Percentiles rank a stretch among this genome's conserved stretches.
These are phyloP conservation scores for Crotalus horridus DNA, from an alignment of 2,113 vertebrate genomes.

Conservation along the genomic window DNA sequence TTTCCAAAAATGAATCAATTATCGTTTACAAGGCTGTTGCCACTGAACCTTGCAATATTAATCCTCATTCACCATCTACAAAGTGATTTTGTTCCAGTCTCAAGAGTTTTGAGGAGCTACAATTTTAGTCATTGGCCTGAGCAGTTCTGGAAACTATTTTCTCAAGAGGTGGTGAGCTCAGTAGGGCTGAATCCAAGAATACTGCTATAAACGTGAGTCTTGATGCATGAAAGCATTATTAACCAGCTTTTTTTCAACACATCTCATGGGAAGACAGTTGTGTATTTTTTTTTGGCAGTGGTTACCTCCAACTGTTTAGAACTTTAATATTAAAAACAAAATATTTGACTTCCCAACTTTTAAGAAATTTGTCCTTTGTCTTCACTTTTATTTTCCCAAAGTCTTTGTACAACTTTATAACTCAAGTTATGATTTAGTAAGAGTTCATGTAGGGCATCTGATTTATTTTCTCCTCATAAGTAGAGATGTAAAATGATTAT, in stretches of 20 bases:
- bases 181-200: slow-evolving; percentile 43
- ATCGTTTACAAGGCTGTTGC: slow-evolving; percentile 61
- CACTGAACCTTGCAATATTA: slow-evolving; percentile 63
- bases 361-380: background rate
- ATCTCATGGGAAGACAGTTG: background rate
- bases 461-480: background rate
- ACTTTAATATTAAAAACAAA: slow-evolving; percentile 27
- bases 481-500: background rate
- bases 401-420: background rate
- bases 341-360: slow-evolving; percentile 43
- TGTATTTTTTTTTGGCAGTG: background rate
- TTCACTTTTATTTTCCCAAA: background rate
- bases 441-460: background rate
- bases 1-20: slow-evolving; percentile 65
- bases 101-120: slow-evolving; percentile 47
- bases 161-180: slow-evolving; percentile 45
- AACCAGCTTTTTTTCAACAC: background rate
- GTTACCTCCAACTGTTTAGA: background rate
- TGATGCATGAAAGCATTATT: slow-evolving; percentile 34
- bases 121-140: slow-evolving; percentile 9
- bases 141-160: slow-evolving; percentile 61
- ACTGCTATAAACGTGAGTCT: slow-evolving; percentile 50
- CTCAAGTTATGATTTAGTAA: background rate
- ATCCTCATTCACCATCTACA: slow-evolving; percentile 60
- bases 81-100: slow-evolving; percentile 57